phyloP scores from a whole-genome alignment of 2,888 invertebrate species.

The Gymnocheta viridis region DNA sequence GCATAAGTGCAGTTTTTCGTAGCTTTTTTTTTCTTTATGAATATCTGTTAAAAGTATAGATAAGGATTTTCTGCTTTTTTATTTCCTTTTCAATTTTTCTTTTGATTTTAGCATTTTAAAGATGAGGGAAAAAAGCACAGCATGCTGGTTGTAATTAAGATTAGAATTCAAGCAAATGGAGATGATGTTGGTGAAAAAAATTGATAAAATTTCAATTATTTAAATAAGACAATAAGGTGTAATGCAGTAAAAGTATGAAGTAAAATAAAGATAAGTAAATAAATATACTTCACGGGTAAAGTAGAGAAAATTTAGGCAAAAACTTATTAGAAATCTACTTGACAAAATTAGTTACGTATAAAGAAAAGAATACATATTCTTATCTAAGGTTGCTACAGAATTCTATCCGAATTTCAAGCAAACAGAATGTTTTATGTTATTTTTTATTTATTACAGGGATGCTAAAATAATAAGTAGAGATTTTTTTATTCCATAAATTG shows the following conservation, averaged over 20 bases:
- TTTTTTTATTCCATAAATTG: no score
- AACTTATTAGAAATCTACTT: not conserved
- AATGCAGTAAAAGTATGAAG: not conserved
- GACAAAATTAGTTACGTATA: not conserved
- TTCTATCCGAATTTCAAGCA: no score
- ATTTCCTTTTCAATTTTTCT: not conserved
- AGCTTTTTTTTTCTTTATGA: constrained; percentile 2
- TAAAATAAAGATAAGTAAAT: not conserved
- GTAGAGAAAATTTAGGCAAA: not conserved
- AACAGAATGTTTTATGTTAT: no score
- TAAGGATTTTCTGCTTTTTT: constrained; percentile 16
- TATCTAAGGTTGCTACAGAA: no score
- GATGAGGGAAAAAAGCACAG: not conserved
- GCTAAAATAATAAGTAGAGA: no score
- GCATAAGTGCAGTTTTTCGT: not conserved
- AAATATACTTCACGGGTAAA: not conserved
- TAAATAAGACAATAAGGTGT: constrained; percentile 9
- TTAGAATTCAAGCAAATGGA: constrained; percentile 53
- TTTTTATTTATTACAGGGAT: no score
- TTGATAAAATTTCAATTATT: constrained; percentile 55
- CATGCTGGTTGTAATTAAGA: constrained; percentile 55
- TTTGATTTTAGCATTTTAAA: not conserved
- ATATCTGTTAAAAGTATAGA: constrained; percentile 30
- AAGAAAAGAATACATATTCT: not conserved
- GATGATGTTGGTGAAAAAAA: constrained; percentile 26